Evolutionary conservation across 1,140 invertebrate species (phyloP).

Genomic region (Bombus confusus): DNA sequence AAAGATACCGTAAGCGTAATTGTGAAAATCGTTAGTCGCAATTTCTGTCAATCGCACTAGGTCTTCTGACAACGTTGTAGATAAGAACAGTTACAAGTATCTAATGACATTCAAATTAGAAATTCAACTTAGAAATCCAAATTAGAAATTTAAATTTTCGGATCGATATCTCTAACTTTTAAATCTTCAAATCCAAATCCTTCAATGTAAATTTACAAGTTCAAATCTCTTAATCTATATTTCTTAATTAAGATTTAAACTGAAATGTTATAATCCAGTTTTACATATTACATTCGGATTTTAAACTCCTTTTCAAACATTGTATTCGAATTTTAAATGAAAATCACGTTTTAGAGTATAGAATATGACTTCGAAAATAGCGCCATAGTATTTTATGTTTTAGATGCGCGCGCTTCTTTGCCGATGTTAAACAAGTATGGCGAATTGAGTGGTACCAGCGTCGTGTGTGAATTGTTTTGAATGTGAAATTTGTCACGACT

Average conservation of each 20-base stretch:
- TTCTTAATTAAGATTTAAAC: background rate
- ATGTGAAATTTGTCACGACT: constrained; percentile 4
- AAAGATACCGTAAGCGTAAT: constrained; percentile 21
- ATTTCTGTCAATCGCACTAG: background rate
- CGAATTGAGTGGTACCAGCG: background rate
- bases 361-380: background rate
- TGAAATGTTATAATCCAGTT: background rate
- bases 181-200: background rate
- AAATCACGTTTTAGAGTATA: too few relatives aligned
- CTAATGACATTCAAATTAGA: too few relatives aligned
- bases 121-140: too few relatives aligned
- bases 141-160: background rate
- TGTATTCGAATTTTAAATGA: background rate
- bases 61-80: background rate
- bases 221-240: background rate
- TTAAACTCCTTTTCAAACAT: background rate
- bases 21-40: background rate
- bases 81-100: background rate
- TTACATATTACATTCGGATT: too few relatives aligned
- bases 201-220: background rate
- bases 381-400: background rate
- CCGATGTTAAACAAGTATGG: constrained; percentile 2
- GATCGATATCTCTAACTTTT: too few relatives aligned
- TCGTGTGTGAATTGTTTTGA: background rate
- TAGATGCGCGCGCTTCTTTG: background rate